A percentile compares a stretch with the other conserved stretches of the same genome.
Evolutionary conservation across 2,113 vertebrate species (phyloP).

Genomic region (Myotis lucifugus): DNA sequence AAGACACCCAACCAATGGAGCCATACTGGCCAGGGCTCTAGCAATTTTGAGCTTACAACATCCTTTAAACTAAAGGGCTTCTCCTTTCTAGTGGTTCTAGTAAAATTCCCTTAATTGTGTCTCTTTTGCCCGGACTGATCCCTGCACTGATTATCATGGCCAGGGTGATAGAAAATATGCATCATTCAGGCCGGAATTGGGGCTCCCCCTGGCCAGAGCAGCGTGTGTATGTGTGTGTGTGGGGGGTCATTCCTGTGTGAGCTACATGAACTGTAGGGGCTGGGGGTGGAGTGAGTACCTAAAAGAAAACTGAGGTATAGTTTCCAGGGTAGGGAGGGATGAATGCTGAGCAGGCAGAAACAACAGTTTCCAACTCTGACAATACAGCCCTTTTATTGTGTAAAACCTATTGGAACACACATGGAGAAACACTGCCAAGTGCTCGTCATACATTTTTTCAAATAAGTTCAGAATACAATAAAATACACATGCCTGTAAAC

Average conservation of each 20-base stretch:
- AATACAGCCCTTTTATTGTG: slow-evolving; percentile 56
- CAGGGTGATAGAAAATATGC: slow-evolving; percentile 6
- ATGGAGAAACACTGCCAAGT: slow-evolving; percentile 51
- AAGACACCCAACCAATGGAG: too few relatives aligned
- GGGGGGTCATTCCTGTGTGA: background rate
- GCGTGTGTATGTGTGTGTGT: background rate
- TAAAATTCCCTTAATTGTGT: background rate
- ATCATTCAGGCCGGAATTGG: background rate
- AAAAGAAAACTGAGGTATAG: background rate
- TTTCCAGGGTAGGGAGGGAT: slow-evolving; percentile 48
- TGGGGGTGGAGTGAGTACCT: background rate
- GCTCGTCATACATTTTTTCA: slow-evolving; percentile 50
- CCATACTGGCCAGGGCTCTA: background rate
- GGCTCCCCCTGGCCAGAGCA: background rate
- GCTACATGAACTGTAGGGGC: background rate
- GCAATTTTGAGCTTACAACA: background rate
- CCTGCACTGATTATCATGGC: background rate
- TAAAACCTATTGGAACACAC: slow-evolving; percentile 61
- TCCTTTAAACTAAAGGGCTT: background rate
- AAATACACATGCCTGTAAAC: background rate
- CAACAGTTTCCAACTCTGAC: slow-evolving; percentile 45
- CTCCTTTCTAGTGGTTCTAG: background rate
- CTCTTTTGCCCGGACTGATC: slow-evolving; percentile 2
- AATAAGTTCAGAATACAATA: slow-evolving; percentile 53
- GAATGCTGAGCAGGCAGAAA: slow-evolving; percentile 53